phyloP scores from a whole-genome alignment of 1,140 invertebrate species.

The Orchestia grillus region DNA sequence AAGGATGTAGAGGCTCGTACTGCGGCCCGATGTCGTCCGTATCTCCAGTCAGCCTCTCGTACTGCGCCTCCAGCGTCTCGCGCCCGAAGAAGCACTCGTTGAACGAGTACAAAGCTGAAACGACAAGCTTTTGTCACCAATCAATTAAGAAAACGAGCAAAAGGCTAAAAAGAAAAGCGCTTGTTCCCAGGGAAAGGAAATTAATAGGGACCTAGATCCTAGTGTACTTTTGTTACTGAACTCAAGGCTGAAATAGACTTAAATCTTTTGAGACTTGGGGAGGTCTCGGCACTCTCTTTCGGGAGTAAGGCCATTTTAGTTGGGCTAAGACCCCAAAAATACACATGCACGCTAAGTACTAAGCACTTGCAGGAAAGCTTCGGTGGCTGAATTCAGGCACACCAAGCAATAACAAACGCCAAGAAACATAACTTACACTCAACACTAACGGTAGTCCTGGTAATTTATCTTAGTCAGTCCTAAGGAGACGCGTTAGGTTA shows the following conservation, averaged over 20 bases:
- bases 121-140: background rate
- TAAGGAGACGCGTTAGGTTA: too few species aligned
- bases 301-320: background rate
- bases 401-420: too few species aligned
- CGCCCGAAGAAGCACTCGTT: constrained; percentile 61
- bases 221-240: too few species aligned
- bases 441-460: too few species aligned
- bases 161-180: background rate
- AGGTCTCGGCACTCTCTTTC: background rate
- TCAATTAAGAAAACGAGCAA: background rate
- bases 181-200: background rate
- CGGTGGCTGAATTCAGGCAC: too few species aligned
- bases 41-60: constrained; percentile 63
- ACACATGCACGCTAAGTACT: too few species aligned
- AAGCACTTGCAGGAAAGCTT: too few species aligned
- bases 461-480: too few species aligned
- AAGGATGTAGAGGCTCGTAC: constrained; percentile 58
- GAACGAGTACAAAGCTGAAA: constrained; percentile 62
- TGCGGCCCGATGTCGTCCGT: constrained; percentile 62
- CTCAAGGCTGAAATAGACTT: too few species aligned
- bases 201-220: background rate
- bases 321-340: too few species aligned
- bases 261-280: background rate
- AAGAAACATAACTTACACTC: too few species aligned
- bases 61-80: constrained; percentile 61